phyloP scores from a whole-genome alignment of 1,140 invertebrate species.

The Cydia pomonella region DNA sequence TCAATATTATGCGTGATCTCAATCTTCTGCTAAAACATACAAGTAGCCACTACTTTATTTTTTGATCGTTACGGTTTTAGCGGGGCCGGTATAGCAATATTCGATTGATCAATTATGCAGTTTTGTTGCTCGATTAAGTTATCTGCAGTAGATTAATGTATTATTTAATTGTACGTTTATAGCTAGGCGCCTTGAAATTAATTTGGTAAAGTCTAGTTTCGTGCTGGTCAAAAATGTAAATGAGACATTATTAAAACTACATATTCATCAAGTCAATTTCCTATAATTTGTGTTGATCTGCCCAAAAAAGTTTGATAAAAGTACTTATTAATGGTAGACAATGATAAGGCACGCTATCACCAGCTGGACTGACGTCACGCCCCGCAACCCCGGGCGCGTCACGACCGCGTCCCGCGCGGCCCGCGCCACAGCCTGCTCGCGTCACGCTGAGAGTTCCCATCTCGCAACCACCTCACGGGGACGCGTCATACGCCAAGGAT shows the following conservation, averaged over 20 bases:
- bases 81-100: neutral
- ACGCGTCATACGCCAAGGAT: conserved; percentile 19
- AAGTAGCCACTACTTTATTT: neutral
- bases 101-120: conserved; percentile 2
- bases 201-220: neutral
- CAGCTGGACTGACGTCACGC: conserved; percentile 67
- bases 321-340: conserved; percentile 6
- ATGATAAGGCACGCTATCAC: conserved; percentile 50
- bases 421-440: neutral
- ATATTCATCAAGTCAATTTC: neutral
- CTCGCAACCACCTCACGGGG: conserved; percentile 13
- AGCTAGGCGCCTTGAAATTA: neutral
- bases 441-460: conserved; percentile 26
- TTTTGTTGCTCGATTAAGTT: conserved; percentile 9
- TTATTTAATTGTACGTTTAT: neutral
- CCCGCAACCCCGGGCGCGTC: conserved; percentile 13
- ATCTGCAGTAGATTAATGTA: neutral
- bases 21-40: conserved; percentile 14
- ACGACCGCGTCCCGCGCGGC: neutral
- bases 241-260: neutral
- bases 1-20: conserved; percentile 28
- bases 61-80: neutral
- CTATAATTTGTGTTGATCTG: neutral
- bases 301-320: neutral
- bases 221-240: neutral